A percentile compares a stretch with the other conserved stretches of the same genome.
These are phyloP conservation scores for Mesocentrotus franciscanus DNA, from an alignment of 53 echinoderm and acorn worm species.

Conservation along the genomic window DNA sequence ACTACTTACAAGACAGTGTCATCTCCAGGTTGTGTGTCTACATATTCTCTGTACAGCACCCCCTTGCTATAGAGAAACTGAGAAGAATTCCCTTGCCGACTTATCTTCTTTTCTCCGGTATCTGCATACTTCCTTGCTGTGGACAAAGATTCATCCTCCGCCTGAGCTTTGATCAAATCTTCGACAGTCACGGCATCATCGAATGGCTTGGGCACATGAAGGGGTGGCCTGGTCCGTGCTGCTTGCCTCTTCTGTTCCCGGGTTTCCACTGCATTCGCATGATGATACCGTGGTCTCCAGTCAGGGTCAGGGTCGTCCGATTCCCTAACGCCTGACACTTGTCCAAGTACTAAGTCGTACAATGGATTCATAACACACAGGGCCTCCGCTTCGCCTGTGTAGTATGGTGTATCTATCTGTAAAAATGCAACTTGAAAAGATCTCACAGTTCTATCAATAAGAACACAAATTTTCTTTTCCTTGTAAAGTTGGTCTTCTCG, in stretches of 20 bases:
- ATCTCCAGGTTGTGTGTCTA: not conserved
- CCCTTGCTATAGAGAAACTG: not conserved
- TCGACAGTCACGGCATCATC: conserved; percentile 32
- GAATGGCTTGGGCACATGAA: conserved; percentile 21
- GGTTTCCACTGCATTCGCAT: conserved; percentile 59
- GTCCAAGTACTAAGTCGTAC: conserved; percentile 18
- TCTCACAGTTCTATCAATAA: conserved; percentile 25
- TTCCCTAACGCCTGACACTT: not conserved
- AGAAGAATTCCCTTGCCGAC: not conserved
- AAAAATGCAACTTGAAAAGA: not conserved
- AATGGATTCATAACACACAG: not conserved
- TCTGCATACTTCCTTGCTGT: not conserved
- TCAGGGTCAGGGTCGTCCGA: conserved; percentile 1
- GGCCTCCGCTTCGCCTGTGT: not conserved
- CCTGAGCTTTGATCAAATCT: conserved; percentile 20
- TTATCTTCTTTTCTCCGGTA: conserved; percentile 26
- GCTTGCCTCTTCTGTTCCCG: conserved; percentile 42
- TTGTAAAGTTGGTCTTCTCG: not conserved
- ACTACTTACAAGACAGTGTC: conserved; percentile 21
- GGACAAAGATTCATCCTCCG: conserved; percentile 36
- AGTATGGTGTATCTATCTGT: conserved; percentile 27
- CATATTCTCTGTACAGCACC: not conserved
- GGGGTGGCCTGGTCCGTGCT: not conserved
- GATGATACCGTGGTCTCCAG: conserved; percentile 17
- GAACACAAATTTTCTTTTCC: not conserved